A percentile compares a stretch with the other conserved stretches of the same genome.
These are phyloP conservation scores for Platyura marginata DNA, from an alignment of 1,140 invertebrate genomes.

Conservation along the genomic window DNA sequence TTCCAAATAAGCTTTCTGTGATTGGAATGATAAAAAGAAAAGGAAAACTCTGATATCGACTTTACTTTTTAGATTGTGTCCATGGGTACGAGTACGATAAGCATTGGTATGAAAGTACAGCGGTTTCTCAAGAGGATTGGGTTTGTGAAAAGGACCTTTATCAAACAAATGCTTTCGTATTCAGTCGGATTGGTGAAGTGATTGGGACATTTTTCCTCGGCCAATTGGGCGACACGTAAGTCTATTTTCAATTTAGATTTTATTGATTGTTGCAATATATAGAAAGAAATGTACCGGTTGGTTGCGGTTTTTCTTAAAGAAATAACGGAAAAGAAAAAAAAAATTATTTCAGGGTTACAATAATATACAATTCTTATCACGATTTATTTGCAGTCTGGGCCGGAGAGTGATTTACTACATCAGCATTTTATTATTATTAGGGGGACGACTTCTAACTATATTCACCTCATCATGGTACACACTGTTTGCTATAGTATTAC, in stretches of 20 bases:
- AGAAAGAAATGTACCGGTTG: neutral
- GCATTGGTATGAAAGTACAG: slow-evolving; percentile 28
- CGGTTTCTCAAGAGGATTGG: slow-evolving; percentile 30
- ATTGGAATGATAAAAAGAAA: neutral
- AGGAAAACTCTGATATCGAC: neutral
- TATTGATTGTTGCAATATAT: neutral
- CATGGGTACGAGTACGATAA: slow-evolving; percentile 31
- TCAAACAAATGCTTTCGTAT: slow-evolving; percentile 28
- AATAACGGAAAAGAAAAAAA: neutral
- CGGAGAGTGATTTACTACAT: slow-evolving; percentile 28
- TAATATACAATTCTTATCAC: neutral
- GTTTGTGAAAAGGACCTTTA: slow-evolving; percentile 31
- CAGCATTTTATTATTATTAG: slow-evolving; percentile 21
- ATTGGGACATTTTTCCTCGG: slow-evolving; percentile 31
- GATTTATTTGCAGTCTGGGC: slow-evolving; percentile 24
- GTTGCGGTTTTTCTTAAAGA: neutral
- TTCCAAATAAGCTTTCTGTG: neutral
- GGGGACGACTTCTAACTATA: slow-evolving; percentile 24
- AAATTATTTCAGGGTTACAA: neutral
- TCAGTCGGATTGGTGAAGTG: slow-evolving; percentile 29
- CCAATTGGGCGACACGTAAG: slow-evolving; percentile 32
- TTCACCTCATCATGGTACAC: slow-evolving; percentile 24
- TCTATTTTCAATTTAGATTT: slow-evolving; percentile 5
- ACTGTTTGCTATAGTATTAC: slow-evolving; percentile 25
- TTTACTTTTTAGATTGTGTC: neutral